A percentile compares a stretch with the other conserved stretches of the same genome.
These are phyloP conservation scores for Agrochola circellaris DNA, from an alignment of 2,888 invertebrate genomes.

Conservation along the genomic window DNA sequence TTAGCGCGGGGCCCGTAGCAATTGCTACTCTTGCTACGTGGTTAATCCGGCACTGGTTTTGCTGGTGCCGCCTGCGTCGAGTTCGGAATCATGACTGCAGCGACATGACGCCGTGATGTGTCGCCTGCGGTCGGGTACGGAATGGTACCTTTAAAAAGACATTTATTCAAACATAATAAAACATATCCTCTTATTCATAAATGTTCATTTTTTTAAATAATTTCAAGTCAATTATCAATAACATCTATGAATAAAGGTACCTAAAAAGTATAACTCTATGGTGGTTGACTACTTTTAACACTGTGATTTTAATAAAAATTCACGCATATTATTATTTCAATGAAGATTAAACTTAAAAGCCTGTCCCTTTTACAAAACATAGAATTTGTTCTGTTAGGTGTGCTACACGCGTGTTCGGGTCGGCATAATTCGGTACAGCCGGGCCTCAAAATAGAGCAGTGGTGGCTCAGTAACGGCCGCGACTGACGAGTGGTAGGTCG, in stretches of 20 bases:
- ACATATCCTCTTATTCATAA: too few species aligned
- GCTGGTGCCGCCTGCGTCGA: too few species aligned
- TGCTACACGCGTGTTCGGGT: background rate
- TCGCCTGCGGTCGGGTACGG: too few species aligned
- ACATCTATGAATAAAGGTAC: conserved; percentile 1
- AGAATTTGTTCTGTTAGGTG: background rate
- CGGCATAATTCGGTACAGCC: background rate
- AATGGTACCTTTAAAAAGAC: background rate
- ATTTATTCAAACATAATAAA: conserved; percentile 2
- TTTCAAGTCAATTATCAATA: background rate
- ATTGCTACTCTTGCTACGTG: too few species aligned
- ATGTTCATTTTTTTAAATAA: background rate
- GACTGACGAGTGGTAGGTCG: too few species aligned
- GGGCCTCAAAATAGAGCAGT: too few species aligned
- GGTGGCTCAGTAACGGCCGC: too few species aligned
- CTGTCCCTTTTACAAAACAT: background rate
- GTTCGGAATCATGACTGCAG: too few species aligned
- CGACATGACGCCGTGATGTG: too few species aligned
- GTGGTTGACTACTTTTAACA: background rate
- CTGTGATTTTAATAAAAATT: background rate
- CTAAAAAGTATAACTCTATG: background rate
- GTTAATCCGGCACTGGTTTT: too few species aligned
- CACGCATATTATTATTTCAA: background rate
- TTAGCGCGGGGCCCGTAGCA: too few species aligned
- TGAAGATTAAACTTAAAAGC: background rate